These are phyloP conservation scores for Sialia sialis DNA, from an alignment of 2,113 vertebrate species.

Conservation along the genomic window DNA sequence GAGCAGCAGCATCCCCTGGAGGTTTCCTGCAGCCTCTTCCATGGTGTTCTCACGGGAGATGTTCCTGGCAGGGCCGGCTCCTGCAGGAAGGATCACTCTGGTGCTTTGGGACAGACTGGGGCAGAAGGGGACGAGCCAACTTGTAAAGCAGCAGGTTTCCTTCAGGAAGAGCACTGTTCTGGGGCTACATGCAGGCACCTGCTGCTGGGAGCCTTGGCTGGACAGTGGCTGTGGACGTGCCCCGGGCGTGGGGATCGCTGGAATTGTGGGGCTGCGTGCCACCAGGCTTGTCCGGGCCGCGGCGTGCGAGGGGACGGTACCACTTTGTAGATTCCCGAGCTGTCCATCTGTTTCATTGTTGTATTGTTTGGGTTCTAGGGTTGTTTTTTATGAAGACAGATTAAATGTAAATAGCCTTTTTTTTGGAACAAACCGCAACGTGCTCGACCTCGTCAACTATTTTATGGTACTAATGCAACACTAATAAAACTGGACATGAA, in stretches of 20 bases:
- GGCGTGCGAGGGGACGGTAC: rapidly evolving
- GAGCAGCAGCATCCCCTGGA: not conserved
- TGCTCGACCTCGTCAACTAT: constrained; percentile 59
- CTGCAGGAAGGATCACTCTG: not conserved
- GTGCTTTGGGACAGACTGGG: not conserved
- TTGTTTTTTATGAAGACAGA: constrained; percentile 42
- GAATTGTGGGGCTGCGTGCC: not conserved
- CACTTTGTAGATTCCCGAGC: constrained; percentile 19
- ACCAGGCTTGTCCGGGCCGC: rapidly evolving
- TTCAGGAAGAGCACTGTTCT: not conserved
- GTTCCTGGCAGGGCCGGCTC: not conserved
- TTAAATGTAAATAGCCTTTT: constrained; percentile 63
- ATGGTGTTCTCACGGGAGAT: not conserved
- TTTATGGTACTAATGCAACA: constrained; percentile 74
- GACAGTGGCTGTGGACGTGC: not conserved
- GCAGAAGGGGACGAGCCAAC: not conserved
- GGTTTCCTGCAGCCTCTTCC: not conserved
- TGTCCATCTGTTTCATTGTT: constrained; percentile 57
- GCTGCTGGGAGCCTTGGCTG: not conserved
- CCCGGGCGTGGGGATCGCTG: rapidly evolving
- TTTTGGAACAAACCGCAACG: constrained; percentile 54
- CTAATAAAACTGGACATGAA: constrained; percentile 72
- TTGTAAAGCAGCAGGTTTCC: not conserved
- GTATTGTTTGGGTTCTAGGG: constrained; percentile 46
- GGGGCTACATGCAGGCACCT: not conserved